Percentiles rank a stretch among this genome's conserved stretches.
phyloP scores from a whole-genome alignment of 2,888 invertebrate genomes.

The Lasioglossum pauxillum region DNA sequence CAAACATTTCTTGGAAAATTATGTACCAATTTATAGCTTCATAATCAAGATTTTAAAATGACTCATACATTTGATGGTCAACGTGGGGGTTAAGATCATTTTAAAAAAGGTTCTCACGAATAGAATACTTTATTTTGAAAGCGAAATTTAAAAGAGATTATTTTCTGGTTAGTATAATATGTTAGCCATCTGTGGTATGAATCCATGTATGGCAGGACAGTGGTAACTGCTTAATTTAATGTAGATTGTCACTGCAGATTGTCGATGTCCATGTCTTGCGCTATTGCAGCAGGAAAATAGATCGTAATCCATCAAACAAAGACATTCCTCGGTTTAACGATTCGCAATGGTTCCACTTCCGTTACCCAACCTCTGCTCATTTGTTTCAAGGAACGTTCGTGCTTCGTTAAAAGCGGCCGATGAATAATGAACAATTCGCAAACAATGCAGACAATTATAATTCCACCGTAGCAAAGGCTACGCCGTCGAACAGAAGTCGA shows the following conservation, averaged over 20 bases:
- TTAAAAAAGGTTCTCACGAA: not conserved
- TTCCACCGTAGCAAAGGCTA: slow-evolving; percentile 9
- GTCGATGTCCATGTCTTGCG: not conserved
- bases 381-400: slow-evolving; percentile 3
- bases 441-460: slow-evolving; percentile 17
- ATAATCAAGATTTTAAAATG: not conserved
- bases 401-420: slow-evolving; percentile 11
- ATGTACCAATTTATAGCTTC: too few relatives aligned
- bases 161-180: not conserved
- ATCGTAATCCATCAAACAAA: slow-evolving; percentile 13
- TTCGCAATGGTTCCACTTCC: slow-evolving; percentile 7
- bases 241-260: not conserved
- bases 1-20: not conserved
- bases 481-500: slow-evolving; percentile 23
- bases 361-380: not conserved
- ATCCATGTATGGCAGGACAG: not conserved
- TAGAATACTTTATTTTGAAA: not conserved
- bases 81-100: not conserved
- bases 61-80: not conserved
- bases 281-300: not conserved
- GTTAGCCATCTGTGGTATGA: not conserved
- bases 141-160: not conserved
- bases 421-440: slow-evolving; percentile 20
- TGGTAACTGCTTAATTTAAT: not conserved
- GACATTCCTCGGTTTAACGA: not conserved